phyloP scores from a whole-genome alignment of 2,113 vertebrate species.

The Zapus hudsonius region DNA sequence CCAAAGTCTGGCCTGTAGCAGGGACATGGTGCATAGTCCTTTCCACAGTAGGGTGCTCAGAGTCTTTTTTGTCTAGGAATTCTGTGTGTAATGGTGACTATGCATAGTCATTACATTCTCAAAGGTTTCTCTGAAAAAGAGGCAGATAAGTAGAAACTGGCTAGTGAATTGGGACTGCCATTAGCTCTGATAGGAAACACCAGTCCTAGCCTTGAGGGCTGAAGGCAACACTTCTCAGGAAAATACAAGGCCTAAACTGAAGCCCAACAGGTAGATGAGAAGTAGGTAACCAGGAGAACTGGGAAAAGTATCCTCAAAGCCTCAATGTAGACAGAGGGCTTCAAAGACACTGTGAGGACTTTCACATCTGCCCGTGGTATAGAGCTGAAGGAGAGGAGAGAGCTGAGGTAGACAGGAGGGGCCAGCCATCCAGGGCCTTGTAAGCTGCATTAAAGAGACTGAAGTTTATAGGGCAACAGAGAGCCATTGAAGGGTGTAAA shows the following conservation, averaged over 20 bases:
- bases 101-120: neutral
- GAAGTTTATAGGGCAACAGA: slow-evolving; percentile 78
- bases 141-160: slow-evolving; percentile 30
- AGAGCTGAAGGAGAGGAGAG: slow-evolving; percentile 18
- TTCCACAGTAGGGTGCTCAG: neutral
- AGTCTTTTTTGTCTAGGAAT: neutral
- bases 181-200: neutral
- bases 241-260: neutral
- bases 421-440: slow-evolving; percentile 62
- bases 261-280: neutral
- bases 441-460: slow-evolving; percentile 71
- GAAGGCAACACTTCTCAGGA: neutral
- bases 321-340: neutral
- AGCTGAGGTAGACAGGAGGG: slow-evolving; percentile 34
- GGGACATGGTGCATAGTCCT: neutral
- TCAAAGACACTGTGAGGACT: slow-evolving; percentile 10
- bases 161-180: neutral
- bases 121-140: neutral
- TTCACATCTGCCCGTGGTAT: neutral
- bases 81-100: neutral
- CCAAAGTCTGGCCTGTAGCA: neutral
- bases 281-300: neutral
- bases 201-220: neutral
- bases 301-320: neutral
- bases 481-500: slow-evolving; percentile 80